Conservation (phyloP, 2,888 invertebrate genomes). For the Tolmerus cingulatus region DNA sequence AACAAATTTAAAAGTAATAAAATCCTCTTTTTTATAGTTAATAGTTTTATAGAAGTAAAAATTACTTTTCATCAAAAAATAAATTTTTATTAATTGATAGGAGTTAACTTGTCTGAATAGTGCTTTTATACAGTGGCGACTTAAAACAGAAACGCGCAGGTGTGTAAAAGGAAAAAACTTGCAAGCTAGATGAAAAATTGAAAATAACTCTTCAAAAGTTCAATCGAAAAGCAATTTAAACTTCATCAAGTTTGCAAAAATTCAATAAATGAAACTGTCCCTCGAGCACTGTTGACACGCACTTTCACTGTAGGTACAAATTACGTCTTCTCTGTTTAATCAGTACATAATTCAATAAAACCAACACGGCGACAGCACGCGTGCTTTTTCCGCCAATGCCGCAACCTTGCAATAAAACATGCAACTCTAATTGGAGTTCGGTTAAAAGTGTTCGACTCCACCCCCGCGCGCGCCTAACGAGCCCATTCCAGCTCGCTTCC, state of each 20-base stretch:
- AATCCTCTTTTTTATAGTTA: too few relatives aligned
- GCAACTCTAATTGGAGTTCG: neutral
- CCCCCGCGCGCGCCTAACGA: neutral
- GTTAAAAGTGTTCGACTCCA: neutral
- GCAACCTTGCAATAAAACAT: neutral
- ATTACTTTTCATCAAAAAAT: neutral
- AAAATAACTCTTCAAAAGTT: neutral
- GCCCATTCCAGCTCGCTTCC: neutral
- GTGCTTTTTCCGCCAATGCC: neutral
- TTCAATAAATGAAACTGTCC: neutral
- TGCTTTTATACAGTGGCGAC: neutral
- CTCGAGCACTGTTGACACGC: neutral
- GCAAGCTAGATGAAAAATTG: neutral
- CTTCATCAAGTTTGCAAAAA: neutral
- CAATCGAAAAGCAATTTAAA: neutral
- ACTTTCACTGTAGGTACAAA: neutral
- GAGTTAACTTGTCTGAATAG: neutral
- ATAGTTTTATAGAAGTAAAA: neutral
- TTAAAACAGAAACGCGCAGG: neutral
- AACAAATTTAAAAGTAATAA: too few relatives aligned
- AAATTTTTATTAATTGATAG: neutral
- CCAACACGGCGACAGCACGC: neutral
- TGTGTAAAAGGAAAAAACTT: neutral
- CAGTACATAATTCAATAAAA: neutral
- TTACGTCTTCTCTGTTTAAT: neutral